A percentile compares a stretch with the other conserved stretches of the same genome.
These are phyloP conservation scores for Anser brachyrhynchus DNA, from an alignment of 2,113 vertebrate genomes.

Conservation along the genomic window DNA sequence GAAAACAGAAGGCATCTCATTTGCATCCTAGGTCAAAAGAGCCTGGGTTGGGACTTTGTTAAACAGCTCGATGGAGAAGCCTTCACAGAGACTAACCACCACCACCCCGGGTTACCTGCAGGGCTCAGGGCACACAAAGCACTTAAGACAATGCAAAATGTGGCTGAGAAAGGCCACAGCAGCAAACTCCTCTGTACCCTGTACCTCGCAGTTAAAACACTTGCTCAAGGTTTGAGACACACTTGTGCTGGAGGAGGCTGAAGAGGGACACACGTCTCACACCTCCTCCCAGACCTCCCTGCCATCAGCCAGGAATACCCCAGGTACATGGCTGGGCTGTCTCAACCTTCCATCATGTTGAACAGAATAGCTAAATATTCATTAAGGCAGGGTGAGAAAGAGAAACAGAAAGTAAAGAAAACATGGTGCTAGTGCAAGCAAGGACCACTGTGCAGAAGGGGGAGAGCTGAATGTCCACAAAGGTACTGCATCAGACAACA, in stretches of 20 bases:
- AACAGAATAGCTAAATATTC: background rate
- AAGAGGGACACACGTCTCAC: background rate
- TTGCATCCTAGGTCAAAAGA: background rate
- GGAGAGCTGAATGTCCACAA: background rate
- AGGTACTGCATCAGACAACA: background rate
- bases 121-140: background rate
- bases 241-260: background rate
- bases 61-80: background rate
- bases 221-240: background rate
- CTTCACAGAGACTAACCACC: fast-evolving
- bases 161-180: background rate
- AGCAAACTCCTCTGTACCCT: background rate
- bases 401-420: background rate
- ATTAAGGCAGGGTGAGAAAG: background rate
- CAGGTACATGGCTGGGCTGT: fast-evolving
- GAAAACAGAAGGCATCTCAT: background rate
- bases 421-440: background rate
- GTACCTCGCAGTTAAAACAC: background rate
- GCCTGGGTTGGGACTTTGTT: background rate
- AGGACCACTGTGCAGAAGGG: background rate
- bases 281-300: background rate
- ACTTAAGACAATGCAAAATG: background rate
- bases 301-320: background rate
- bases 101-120: background rate
- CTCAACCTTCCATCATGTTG: background rate